A percentile compares a stretch with the other conserved stretches of the same genome.
Conservation (phyloP, 92 coral and sea anemone genomes). For the Virgularia gustaviana region DNA sequence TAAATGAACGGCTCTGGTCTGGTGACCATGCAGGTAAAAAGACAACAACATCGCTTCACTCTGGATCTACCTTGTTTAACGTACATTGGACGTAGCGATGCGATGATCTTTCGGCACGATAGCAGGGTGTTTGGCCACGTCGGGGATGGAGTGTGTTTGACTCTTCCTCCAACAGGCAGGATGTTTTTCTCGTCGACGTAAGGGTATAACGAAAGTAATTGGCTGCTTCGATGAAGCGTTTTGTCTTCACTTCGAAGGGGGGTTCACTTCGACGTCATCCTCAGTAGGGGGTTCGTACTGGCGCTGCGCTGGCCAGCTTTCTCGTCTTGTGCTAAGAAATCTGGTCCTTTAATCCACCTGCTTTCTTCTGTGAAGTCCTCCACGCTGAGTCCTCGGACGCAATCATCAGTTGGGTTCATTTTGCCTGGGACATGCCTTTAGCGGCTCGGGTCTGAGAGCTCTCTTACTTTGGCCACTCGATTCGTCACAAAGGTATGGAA, state of each 20-base stretch:
- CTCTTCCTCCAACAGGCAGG: conserved; percentile 41
- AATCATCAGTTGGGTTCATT: no score
- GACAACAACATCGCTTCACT: conserved; percentile 44
- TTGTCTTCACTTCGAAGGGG: conserved; percentile 27
- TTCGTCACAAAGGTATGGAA: conserved; percentile 37
- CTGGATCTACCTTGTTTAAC: conserved; percentile 23
- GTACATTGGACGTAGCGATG: no score
- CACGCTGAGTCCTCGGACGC: no score
- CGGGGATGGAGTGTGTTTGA: conserved; percentile 42
- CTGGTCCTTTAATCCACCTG: no score
- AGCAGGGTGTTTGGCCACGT: no score
- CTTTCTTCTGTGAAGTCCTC: no score
- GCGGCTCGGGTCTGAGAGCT: conserved; percentile 23
- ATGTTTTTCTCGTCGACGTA: conserved; percentile 25
- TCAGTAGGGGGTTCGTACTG: no score
- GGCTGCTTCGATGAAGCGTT: conserved; percentile 33
- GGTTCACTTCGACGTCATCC: no score
- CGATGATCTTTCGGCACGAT: no score
- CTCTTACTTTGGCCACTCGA: conserved; percentile 29
- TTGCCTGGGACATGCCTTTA: no score
- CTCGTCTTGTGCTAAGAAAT: no score
- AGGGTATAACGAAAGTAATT: conserved; percentile 31
- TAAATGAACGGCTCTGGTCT: conserved; percentile 42
- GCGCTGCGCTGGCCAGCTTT: no score
- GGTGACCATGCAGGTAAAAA: conserved; percentile 48